Base-by-base conservation (phyloP, 2,797 vertebrate species). In the Champsocephalus esox region DNA sequence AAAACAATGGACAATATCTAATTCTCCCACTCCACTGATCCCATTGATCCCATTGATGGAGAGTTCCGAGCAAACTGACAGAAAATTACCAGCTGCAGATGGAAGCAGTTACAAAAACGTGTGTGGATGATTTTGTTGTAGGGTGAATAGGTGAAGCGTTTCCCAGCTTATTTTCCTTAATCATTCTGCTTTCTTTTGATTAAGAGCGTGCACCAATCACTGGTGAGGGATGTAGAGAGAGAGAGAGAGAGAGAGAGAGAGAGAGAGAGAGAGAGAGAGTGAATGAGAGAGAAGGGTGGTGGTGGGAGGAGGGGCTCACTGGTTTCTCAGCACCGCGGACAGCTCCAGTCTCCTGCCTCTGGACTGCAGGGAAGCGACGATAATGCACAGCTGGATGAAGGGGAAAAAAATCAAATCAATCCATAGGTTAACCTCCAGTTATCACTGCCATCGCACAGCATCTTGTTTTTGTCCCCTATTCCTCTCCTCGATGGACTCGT, bases 281-380 rank as follows among this genome's bases (percentile, higher is more conserved):
- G 21, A 38, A 19, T 19, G 48, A 17, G n/a, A 12, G 21, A 54
- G 51, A 13, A 12, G 63, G 28, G 45, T 66, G 24, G 24, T 13
- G 49, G 49, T 19, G 44, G 77, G 75, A 54, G 77, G 70, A 10
- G 76, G 70, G 77, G 78, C 80, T 46, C 58, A 64, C 56, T 80
- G 82, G 58, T 55, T 79, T 84, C 77, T 86, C 93, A 94, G 91
- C 85, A 94, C 92, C 92, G 71, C 86, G 92, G 93, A 90, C 91
- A 94, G 90, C 88, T 88, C 85, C 70, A 38, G 64, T 80, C 87
- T 85, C 75, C 84, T 78, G 84, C 80, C 71, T 80, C 78, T 68
- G 81, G 79, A 84, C 91, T 92, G 86, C 91, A 68, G 80, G 78
- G 67, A 89, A 72, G 82, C 73, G 63, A 70, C 67, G 70, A 75